Percentiles rank a stretch among this genome's conserved stretches.
Conservation (phyloP, 2,113 vertebrate species). For the Mobula hypostoma region DNA sequence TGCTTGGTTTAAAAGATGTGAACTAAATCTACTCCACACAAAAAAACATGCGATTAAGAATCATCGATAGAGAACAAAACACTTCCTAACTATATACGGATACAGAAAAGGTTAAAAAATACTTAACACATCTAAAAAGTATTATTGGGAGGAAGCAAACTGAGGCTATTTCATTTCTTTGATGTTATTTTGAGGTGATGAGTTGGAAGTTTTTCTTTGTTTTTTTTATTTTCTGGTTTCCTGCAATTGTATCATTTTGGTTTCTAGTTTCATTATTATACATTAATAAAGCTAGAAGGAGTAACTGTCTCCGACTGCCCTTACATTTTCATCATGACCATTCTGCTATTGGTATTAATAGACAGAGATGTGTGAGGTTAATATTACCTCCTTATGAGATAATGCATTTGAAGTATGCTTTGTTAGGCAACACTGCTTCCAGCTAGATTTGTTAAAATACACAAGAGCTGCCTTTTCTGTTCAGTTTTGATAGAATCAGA, state of each 20-base stretch:
- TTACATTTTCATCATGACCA: not conserved
- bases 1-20: not conserved
- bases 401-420: too few relatives aligned
- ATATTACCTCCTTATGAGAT: too few relatives aligned
- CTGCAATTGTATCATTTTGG: not conserved
- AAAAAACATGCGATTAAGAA: not conserved
- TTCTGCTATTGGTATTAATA: too few relatives aligned
- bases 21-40: not conserved
- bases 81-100: not conserved
- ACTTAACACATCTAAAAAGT: not conserved
- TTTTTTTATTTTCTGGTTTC: not conserved
- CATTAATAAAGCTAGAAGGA: not conserved
- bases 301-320: not conserved
- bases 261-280: not conserved
- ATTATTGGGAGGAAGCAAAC: not conserved
- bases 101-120: not conserved
- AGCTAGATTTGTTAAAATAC: too few relatives aligned
- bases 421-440: too few relatives aligned
- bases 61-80: not conserved
- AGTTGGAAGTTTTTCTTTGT: too few relatives aligned
- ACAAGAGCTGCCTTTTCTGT: too few relatives aligned
- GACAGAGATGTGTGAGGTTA: too few relatives aligned
- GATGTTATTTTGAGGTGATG: too few relatives aligned
- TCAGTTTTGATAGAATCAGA: too few relatives aligned
- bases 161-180: too few relatives aligned